Conservation (phyloP, 2,113 vertebrate genomes). For the Etia nguti region DNA sequence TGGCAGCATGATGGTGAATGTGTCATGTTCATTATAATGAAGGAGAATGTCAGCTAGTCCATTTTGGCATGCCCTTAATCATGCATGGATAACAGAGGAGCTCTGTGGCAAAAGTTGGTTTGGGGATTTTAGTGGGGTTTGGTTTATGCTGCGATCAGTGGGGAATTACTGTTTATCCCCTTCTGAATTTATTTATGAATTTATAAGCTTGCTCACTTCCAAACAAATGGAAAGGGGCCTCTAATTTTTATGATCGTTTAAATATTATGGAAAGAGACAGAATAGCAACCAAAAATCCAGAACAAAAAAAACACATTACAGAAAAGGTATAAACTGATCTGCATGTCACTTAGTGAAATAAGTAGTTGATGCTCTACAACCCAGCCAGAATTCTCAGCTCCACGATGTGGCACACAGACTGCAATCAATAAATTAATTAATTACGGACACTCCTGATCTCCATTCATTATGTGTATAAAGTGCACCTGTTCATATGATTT, state of each 20-base stretch:
- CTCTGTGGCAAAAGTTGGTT: neutral
- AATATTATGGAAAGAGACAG: neutral
- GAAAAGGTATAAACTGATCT: neutral
- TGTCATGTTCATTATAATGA: neutral
- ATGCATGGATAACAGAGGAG: neutral
- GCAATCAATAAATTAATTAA: too few species aligned
- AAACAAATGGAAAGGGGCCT: neutral
- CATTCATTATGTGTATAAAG: too few species aligned
- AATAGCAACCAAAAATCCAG: neutral
- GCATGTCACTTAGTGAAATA: neutral
- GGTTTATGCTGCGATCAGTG: neutral
- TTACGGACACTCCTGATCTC: too few species aligned
- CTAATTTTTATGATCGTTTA: neutral
- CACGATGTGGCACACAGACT: neutral
- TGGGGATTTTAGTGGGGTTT: neutral
- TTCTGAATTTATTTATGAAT: neutral
- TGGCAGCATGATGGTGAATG: neutral
- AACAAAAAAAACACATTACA: neutral
- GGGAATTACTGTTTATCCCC: neutral
- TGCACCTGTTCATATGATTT: too few species aligned
- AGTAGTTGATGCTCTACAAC: neutral
- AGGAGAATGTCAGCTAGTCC: accelerated
- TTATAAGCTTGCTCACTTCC: neutral
- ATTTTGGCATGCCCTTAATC: neutral
- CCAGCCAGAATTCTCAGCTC: neutral